Evolutionary conservation across 2,797 vertebrate genomes (phyloP).

Genomic region (Botia almorhae): DNA sequence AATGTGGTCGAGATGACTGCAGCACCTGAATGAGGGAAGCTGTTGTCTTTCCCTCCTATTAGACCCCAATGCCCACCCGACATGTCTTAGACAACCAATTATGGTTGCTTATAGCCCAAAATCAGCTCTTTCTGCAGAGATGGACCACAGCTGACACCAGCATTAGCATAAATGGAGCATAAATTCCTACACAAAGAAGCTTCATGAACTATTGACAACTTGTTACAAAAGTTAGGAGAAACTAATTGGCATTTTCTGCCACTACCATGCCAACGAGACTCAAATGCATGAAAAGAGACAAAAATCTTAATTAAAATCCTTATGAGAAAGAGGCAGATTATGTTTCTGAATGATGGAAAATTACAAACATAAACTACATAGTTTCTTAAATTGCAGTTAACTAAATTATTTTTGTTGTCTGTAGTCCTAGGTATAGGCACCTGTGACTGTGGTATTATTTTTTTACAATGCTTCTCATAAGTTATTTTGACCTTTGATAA

Average conservation of each 20-base stretch:
- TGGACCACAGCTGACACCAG: slow-evolving; percentile 20
- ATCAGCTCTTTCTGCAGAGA: slow-evolving; percentile 34
- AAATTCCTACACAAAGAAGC: slow-evolving; percentile 5
- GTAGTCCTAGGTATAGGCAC: neutral
- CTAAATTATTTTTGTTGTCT: neutral
- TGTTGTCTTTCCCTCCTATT: slow-evolving; percentile 30
- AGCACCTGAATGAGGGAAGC: slow-evolving; percentile 18
- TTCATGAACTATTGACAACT: neutral
- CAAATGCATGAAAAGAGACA: neutral
- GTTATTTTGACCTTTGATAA: no score
- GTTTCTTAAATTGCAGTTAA: neutral
- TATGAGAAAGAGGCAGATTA: neutral
- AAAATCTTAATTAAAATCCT: neutral
- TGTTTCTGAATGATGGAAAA: neutral
- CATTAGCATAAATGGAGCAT: slow-evolving; percentile 33
- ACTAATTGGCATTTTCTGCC: neutral
- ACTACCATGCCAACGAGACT: neutral
- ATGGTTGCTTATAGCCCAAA: slow-evolving; percentile 43
- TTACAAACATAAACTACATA: neutral
- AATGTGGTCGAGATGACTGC: neutral
- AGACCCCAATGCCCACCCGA: slow-evolving; percentile 32
- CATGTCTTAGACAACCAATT: slow-evolving; percentile 46
- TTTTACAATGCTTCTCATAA: no score
- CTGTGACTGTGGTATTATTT: no score
- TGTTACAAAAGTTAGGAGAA: neutral